Percentiles rank a stretch among this genome's conserved stretches.
Evolutionary conservation across 2,113 vertebrate species (phyloP).

Genomic region (Ciconia maguari): DNA sequence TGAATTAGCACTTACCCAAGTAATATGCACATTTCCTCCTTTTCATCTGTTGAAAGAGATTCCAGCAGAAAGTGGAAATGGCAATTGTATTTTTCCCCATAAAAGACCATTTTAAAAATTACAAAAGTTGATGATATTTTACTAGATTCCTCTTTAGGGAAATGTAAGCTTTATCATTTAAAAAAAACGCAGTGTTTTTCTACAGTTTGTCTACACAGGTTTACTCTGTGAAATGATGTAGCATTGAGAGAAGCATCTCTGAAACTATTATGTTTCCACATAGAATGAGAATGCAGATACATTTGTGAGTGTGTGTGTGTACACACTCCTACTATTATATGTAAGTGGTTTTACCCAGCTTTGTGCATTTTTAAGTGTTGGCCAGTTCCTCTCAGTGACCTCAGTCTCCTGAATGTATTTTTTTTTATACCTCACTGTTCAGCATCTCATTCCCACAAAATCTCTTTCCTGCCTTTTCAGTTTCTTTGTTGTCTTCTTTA

Average conservation of each 20-base stretch:
- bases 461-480: neutral
- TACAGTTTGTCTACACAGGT: neutral
- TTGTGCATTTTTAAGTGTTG: neutral
- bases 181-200: neutral
- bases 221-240: neutral
- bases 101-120: neutral
- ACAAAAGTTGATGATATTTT: neutral
- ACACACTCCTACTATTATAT: neutral
- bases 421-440: neutral
- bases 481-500: neutral
- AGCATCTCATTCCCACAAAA: neutral
- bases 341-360: neutral
- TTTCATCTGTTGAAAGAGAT: neutral
- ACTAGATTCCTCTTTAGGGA: neutral
- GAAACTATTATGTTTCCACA: neutral
- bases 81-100: neutral
- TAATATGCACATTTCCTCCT: neutral
- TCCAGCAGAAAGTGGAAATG: neutral
- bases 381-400: neutral
- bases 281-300: rapidly evolving
- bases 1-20: neutral
- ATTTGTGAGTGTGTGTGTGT: neutral
- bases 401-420: neutral
- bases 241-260: neutral
- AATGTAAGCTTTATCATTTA: neutral